A percentile compares a stretch with the other conserved stretches of the same genome.
Conservation (phyloP, 2,113 vertebrate species). For the Microtus pennsylvanicus region DNA sequence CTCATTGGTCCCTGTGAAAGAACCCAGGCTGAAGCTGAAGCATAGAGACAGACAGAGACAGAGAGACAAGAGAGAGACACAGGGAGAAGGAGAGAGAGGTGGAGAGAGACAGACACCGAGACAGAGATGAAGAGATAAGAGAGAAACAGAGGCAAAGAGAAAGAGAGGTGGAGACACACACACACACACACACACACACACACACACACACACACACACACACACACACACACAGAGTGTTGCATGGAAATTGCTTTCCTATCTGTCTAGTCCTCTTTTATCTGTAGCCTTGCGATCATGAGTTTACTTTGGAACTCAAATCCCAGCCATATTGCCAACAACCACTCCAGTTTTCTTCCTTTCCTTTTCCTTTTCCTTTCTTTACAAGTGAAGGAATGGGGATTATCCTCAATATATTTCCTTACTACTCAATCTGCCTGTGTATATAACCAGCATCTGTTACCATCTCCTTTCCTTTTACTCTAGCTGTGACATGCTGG, state of each 20-base stretch:
- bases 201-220: too few relatives aligned
- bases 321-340: not conserved
- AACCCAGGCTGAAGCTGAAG: not conserved
- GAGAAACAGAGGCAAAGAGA: not conserved
- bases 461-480: not conserved
- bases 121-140: not conserved
- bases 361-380: not conserved
- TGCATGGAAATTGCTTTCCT: not conserved
- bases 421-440: not conserved
- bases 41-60: not conserved
- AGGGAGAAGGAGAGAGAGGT: not conserved
- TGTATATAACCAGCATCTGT: not conserved
- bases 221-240: not conserved
- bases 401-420: not conserved
- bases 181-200: too few relatives aligned
- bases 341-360: constrained; percentile 15
- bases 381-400: not conserved
- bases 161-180: not conserved
- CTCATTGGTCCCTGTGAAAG: not conserved
- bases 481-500: not conserved
- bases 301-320: constrained; percentile 18
- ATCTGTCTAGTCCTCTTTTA: not conserved
- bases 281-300: not conserved
- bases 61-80: not conserved
- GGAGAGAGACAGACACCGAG: not conserved